phyloP scores from a whole-genome alignment of 2,888 invertebrate genomes.

The Metallyticus violacea region DNA sequence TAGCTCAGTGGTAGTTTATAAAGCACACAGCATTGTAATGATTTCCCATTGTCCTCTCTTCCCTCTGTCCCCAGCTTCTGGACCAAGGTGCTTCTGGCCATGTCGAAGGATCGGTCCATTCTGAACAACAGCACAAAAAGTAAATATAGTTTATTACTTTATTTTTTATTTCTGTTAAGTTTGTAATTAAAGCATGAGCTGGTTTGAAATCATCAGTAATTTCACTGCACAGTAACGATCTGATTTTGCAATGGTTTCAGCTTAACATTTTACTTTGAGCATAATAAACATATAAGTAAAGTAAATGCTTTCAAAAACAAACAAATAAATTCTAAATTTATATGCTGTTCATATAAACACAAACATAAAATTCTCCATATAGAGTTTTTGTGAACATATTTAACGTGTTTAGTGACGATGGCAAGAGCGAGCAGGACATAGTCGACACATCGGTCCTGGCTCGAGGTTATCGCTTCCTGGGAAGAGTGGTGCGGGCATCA shows the following conservation, averaged over 20 bases:
- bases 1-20: neutral
- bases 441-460: constrained; percentile 64
- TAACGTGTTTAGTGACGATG: neutral
- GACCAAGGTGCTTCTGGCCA: constrained; percentile 56
- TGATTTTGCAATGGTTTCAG: neutral
- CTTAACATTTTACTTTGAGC: neutral
- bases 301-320: neutral
- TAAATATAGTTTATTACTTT: constrained; percentile 52
- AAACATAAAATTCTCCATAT: neutral
- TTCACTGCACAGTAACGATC: neutral
- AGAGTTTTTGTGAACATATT: neutral
- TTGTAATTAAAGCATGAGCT: constrained; percentile 1
- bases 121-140: constrained; percentile 49
- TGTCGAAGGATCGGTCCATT: constrained; percentile 23
- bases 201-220: neutral
- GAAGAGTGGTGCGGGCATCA: constrained; percentile 86
- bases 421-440: constrained; percentile 48
- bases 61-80: constrained; percentile 66
- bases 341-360: neutral
- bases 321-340: neutral
- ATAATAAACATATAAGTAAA: neutral
- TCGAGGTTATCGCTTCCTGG: constrained; percentile 79
- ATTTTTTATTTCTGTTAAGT: constrained; percentile 37
- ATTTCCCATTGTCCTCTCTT: constrained; percentile 23
- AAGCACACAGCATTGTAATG: constrained; percentile 9